Conservation (phyloP, 1,140 invertebrate genomes). For the Kradibia gibbosae region DNA sequence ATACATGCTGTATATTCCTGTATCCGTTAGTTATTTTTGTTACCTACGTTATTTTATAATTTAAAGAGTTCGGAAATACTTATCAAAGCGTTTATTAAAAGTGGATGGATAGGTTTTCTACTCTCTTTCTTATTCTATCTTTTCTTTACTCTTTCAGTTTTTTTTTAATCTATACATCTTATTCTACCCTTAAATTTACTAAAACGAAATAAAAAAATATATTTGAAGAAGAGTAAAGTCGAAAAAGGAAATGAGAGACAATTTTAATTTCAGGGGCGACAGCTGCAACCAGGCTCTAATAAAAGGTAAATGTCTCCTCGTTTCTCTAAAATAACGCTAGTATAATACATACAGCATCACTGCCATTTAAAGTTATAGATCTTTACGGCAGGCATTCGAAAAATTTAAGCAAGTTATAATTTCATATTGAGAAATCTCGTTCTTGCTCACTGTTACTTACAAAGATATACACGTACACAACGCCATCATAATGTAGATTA, state of each 20-base stretch:
- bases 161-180: not conserved
- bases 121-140: not conserved
- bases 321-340: not conserved
- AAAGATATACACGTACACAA: not conserved
- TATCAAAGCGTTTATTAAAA: not conserved
- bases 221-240: not conserved
- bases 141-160: not conserved
- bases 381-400: constrained; percentile 44
- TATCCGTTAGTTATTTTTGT: not conserved
- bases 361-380: not conserved
- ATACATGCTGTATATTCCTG: not conserved
- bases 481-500: not conserved
- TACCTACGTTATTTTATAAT: not conserved
- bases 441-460: not conserved
- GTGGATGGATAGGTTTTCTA: not conserved
- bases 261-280: constrained; percentile 20
- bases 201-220: constrained; percentile 2
- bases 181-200: not conserved
- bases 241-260: not conserved
- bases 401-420: constrained; percentile 64
- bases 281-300: not conserved
- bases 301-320: not conserved
- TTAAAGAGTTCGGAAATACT: not conserved
- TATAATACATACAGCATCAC: not conserved
- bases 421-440: constrained; percentile 38